Conservation (phyloP, 2,113 vertebrate species). For the Gymnarchus niloticus region DNA sequence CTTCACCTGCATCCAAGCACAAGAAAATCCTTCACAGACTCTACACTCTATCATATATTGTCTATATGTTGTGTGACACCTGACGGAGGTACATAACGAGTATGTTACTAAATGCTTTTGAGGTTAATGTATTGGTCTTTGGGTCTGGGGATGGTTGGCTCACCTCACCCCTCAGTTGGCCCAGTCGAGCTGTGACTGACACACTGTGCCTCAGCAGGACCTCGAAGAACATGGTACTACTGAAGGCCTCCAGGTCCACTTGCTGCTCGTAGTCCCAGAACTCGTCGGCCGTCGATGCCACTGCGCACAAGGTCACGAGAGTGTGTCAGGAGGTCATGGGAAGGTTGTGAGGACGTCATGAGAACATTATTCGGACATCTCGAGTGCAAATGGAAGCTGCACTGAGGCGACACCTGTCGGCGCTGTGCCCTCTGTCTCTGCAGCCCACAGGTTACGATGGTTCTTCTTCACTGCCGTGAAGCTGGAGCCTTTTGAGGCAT, state of each 20-base stretch:
- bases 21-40: not conserved
- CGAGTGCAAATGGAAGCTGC: not conserved
- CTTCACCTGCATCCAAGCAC: slow-evolving; percentile 63
- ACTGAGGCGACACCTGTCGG: slow-evolving; percentile 47
- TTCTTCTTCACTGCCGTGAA: slow-evolving; percentile 52
- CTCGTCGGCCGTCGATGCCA: slow-evolving; percentile 39
- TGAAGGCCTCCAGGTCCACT: slow-evolving; percentile 79
- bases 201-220: slow-evolving; percentile 74
- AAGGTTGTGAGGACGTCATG: not conserved
- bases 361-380: not conserved
- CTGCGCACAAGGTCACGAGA: not conserved
- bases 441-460: slow-evolving; percentile 57
- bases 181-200: slow-evolving; percentile 68
- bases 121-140: no score
- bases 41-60: no score
- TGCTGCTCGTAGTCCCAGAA: slow-evolving; percentile 74
- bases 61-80: not conserved
- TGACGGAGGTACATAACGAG: not conserved
- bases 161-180: slow-evolving; percentile 77
- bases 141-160: not conserved
- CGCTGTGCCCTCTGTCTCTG: slow-evolving; percentile 40
- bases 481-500: slow-evolving; percentile 62
- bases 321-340: not conserved
- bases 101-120: no score
- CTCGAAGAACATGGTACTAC: slow-evolving; percentile 71